These are phyloP conservation scores for Pristionchus fissidentatus DNA, from an alignment of 2,888 invertebrate genomes.

Conservation along the genomic window DNA sequence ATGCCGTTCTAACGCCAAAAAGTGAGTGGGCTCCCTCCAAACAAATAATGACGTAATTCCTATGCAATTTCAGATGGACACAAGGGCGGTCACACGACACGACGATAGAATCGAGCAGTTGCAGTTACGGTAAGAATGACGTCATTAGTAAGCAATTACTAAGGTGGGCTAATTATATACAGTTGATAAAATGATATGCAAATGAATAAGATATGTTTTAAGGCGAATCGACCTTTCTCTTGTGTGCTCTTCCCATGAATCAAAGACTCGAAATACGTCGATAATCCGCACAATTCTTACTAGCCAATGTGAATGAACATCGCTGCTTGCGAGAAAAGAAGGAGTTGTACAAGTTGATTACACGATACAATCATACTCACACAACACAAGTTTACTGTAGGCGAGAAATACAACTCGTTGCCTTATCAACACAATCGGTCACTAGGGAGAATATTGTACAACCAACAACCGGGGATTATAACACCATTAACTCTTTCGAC, in stretches of 20 bases:
- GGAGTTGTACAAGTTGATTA: conserved; percentile 29
- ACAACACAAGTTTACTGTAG: not conserved
- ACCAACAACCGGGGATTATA: not conserved
- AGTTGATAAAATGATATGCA: not conserved
- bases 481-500: not conserved
- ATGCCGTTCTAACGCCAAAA: conserved; percentile 6
- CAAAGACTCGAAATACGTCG: conserved; percentile 2
- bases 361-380: not conserved
- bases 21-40: not conserved
- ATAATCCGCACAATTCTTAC: conserved; percentile 27
- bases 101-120: not conserved
- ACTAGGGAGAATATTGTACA: conserved; percentile 10
- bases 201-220: not conserved
- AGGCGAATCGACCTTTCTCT: conserved; percentile 16
- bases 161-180: too few species aligned
- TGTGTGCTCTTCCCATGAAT: not conserved
- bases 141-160: too few species aligned
- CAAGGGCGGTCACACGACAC: not conserved
- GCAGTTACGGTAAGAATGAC: conserved; percentile 4
- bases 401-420: conserved; percentile 1
- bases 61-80: conserved; percentile 23
- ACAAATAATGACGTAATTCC: not conserved
- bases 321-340: conserved; percentile 26
- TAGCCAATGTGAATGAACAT: conserved; percentile 32
- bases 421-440: conserved; percentile 14